These are phyloP conservation scores for Caenorhabditis doughertyi DNA, from an alignment of 2,888 invertebrate species.

Conservation along the genomic window DNA sequence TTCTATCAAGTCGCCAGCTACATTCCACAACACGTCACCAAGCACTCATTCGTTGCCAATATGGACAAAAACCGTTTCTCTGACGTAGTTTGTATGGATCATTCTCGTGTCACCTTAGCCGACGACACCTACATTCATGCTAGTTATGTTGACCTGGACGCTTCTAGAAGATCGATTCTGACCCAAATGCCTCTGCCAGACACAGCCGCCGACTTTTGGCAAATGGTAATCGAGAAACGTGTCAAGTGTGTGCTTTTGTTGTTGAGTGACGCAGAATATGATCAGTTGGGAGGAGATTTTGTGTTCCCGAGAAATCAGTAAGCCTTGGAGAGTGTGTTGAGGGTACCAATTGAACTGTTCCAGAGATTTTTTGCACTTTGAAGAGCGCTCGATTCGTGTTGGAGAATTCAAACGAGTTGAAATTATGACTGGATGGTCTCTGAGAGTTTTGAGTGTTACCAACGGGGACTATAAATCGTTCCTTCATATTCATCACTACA, in stretches of 20 bases:
- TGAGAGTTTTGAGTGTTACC: conserved; percentile 61
- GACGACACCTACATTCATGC: conserved; percentile 68
- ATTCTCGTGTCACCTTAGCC: conserved; percentile 67
- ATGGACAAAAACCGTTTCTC: conserved; percentile 58
- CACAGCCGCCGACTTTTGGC: conserved; percentile 70
- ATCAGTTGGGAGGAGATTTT: conserved; percentile 50
- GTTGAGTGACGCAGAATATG: conserved; percentile 66
- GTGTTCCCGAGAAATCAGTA: conserved; percentile 67
- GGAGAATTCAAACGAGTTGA: conserved; percentile 66
- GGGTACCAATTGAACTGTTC: background rate
- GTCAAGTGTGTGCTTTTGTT: conserved; percentile 68
- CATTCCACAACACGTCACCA: conserved; percentile 56
- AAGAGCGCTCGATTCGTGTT: conserved; percentile 62
- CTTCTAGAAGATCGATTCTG: conserved; percentile 60
- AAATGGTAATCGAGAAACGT: conserved; percentile 69
- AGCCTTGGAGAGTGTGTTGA: background rate
- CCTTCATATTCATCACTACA: conserved; percentile 69
- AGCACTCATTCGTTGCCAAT: conserved; percentile 45
- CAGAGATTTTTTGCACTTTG: conserved; percentile 67
- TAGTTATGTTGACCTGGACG: conserved; percentile 63
- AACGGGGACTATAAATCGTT: conserved; percentile 65
- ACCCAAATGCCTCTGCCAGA: conserved; percentile 70
- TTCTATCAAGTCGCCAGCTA: conserved; percentile 36
- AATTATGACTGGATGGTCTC: conserved; percentile 56
- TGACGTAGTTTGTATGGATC: conserved; percentile 73